phyloP scores from a whole-genome alignment of 2,113 vertebrate genomes.

The Muntiacus reevesi region DNA sequence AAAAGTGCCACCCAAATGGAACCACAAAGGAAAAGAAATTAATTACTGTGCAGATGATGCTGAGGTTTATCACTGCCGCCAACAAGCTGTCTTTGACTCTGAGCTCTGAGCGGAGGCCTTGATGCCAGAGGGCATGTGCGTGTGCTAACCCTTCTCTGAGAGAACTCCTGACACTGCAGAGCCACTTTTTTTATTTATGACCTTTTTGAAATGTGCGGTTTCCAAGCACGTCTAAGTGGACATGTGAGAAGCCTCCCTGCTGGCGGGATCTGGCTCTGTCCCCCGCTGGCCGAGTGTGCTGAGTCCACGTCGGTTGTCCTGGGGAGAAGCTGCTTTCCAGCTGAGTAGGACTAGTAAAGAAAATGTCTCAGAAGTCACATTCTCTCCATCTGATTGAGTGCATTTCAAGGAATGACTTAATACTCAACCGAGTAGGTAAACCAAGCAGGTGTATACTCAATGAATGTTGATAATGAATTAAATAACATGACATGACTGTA shows the following conservation, averaged over 20 bases:
- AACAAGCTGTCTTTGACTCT: not conserved
- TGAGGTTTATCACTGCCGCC: not conserved
- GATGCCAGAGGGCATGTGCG: accelerated
- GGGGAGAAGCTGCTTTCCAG: not conserved
- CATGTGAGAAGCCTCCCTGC: accelerated
- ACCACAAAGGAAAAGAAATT: not conserved
- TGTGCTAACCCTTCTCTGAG: not conserved
- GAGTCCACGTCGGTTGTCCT: accelerated
- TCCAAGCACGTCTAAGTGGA: not conserved
- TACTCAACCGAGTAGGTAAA: not conserved
- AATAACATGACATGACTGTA: not conserved
- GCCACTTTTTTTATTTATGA: not conserved
- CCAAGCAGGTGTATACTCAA: not conserved
- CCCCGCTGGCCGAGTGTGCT: accelerated
- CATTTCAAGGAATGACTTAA: not conserved
- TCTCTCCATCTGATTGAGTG: not conserved
- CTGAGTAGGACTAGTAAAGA: not conserved
- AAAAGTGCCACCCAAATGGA: not conserved
- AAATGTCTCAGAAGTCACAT: not conserved
- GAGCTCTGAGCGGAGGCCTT: too few species aligned
- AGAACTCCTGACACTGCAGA: accelerated
- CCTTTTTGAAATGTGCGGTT: not conserved
- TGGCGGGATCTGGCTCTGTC: accelerated
- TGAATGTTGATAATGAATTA: not conserved
- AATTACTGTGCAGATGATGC: accelerated